These are phyloP conservation scores for Corbicula japonica DNA, from an alignment of 2,888 invertebrate species.

Conservation along the genomic window DNA sequence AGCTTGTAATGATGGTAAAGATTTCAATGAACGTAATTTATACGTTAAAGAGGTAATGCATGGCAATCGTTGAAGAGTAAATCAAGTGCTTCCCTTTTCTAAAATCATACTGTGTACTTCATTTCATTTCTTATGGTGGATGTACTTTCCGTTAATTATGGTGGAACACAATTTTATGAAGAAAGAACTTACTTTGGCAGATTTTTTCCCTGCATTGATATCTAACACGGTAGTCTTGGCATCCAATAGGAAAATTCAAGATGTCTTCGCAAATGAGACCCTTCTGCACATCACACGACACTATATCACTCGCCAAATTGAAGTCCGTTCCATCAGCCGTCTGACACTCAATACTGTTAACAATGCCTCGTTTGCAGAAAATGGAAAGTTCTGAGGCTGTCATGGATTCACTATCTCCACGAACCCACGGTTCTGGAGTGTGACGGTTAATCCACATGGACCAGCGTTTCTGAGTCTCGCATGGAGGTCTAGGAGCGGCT, in stretches of 20 bases:
- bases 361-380: constrained; percentile 74
- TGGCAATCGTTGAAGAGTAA: too few relatives aligned
- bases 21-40: too few relatives aligned
- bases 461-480: constrained; percentile 37
- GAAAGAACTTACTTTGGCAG: constrained; percentile 58
- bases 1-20: too few relatives aligned
- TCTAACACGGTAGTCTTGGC: constrained; percentile 81
- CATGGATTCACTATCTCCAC: constrained; percentile 68
- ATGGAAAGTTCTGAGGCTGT: constrained; percentile 60
- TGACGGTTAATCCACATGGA: constrained; percentile 62
- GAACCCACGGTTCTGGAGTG: constrained; percentile 27
- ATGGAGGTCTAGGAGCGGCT: constrained; percentile 44
- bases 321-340: constrained; percentile 67
- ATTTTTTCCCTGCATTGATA: constrained; percentile 74
- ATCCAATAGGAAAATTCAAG: constrained; percentile 68
- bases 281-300: constrained; percentile 88
- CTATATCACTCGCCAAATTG: constrained; percentile 69
- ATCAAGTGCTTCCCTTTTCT: too few relatives aligned
- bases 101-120: not conserved
- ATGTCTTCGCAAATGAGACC: constrained; percentile 90
- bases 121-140: too few relatives aligned
- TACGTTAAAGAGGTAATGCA: too few relatives aligned
- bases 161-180: not conserved
- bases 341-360: constrained; percentile 79
- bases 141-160: constrained; percentile 1